A percentile compares a stretch with the other conserved stretches of the same genome.
Evolutionary conservation across 2,797 vertebrate species (phyloP).

Genomic region (Gymnoscopelus microlampas): DNA sequence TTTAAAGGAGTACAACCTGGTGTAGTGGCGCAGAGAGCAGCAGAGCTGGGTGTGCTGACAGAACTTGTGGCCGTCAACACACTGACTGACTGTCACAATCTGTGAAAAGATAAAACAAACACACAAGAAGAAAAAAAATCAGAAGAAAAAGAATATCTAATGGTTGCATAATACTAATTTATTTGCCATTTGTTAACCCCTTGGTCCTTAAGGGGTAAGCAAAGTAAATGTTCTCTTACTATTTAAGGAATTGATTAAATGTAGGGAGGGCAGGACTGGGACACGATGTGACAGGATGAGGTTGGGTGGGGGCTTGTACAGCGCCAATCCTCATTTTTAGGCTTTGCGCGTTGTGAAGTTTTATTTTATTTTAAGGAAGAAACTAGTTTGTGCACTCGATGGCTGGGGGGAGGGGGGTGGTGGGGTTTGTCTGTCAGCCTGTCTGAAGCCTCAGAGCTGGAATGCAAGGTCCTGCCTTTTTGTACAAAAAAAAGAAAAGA

Average conservation of each 20-base stretch:
- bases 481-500: slow-evolving; percentile 33
- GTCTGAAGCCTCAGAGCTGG: slow-evolving; percentile 37
- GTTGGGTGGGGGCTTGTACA: slow-evolving; percentile 80
- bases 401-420: slow-evolving; percentile 5
- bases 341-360: slow-evolving; percentile 58
- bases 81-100: slow-evolving; percentile 83
- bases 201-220: slow-evolving; percentile 80
- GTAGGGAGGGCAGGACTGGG: slow-evolving; percentile 60
- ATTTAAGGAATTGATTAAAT: slow-evolving; percentile 81
- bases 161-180: slow-evolving; percentile 93
- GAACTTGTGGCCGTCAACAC: slow-evolving; percentile 32
- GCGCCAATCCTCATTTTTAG: slow-evolving; percentile 69
- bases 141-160: slow-evolving; percentile 63
- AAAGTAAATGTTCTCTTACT: slow-evolving; percentile 87
- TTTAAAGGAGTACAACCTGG: slow-evolving; percentile 97
- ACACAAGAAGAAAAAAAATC: slow-evolving; percentile 38
- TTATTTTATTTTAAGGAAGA: slow-evolving; percentile 21
- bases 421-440: not conserved
- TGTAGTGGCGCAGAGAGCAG: slow-evolving; percentile 73
- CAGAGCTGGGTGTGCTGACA: slow-evolving; percentile 24
- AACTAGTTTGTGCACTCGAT: slow-evolving; percentile 38
- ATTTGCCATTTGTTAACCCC: slow-evolving; percentile 90
- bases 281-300: slow-evolving; percentile 18
- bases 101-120: slow-evolving; percentile 79
- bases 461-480: slow-evolving; percentile 51